Percentiles rank a stretch among this genome's conserved stretches.
These are phyloP conservation scores for Hippoglossus stenolepis DNA, from an alignment of 2,113 vertebrate genomes.

Conservation along the genomic window DNA sequence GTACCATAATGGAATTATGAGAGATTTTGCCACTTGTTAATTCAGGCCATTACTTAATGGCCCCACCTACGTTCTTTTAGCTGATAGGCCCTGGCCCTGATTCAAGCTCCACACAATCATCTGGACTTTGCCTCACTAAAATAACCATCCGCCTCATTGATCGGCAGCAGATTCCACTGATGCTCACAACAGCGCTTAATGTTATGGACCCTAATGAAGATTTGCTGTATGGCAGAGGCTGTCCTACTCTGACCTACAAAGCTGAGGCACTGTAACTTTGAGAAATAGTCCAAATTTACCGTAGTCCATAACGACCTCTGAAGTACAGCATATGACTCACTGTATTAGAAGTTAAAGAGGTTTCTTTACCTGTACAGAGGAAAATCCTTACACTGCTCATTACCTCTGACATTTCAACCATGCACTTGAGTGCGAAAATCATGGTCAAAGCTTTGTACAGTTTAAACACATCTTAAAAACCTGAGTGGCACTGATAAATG, in stretches of 20 bases:
- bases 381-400: neutral
- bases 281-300: neutral
- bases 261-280: slow-evolving; percentile 6
- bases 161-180: slow-evolving; percentile 40
- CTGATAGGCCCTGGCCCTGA: slow-evolving; percentile 61
- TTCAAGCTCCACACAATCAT: slow-evolving; percentile 66
- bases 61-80: slow-evolving; percentile 64
- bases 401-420: neutral
- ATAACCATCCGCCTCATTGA: slow-evolving; percentile 47
- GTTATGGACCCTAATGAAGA: slow-evolving; percentile 49
- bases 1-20: slow-evolving; percentile 74
- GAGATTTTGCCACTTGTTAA: slow-evolving; percentile 74
- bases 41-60: slow-evolving; percentile 68
- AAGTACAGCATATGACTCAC: neutral
- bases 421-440: neutral
- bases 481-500: neutral
- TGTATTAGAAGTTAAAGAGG: slow-evolving; percentile 4
- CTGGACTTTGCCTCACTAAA: slow-evolving; percentile 57
- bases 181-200: slow-evolving; percentile 39
- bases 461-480: neutral
- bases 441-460: neutral
- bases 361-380: neutral
- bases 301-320: neutral
- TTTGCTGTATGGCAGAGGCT: slow-evolving; percentile 11
- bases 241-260: slow-evolving; percentile 13